A percentile compares a stretch with the other conserved stretches of the same genome.
These are phyloP conservation scores for Leucoma salicis DNA, from an alignment of 2,888 invertebrate species.

Conservation along the genomic window DNA sequence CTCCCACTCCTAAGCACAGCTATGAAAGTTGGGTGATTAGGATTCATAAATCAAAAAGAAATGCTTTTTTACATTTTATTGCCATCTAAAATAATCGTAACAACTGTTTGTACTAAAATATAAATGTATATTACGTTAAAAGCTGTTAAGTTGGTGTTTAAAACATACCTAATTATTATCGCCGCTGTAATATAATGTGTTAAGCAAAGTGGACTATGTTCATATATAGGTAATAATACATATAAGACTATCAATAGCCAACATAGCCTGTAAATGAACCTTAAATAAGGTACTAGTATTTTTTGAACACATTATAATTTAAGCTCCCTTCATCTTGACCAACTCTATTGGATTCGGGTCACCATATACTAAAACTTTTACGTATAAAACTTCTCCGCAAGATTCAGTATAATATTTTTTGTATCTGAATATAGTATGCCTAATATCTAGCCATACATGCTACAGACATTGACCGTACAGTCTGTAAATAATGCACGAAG, in stretches of 20 bases:
- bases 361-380: neutral
- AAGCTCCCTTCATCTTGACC: neutral
- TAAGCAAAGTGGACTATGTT: conserved; percentile 62
- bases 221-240: conserved; percentile 46
- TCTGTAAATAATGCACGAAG: neutral
- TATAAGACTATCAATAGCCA: conserved; percentile 53
- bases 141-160: conserved; percentile 69
- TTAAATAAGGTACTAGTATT: conserved; percentile 18
- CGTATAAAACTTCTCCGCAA: too few species aligned
- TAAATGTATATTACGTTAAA: conserved; percentile 74
- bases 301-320: conserved; percentile 27
- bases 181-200: conserved; percentile 58
- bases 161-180: conserved; percentile 63
- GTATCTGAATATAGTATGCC: neutral
- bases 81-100: conserved; percentile 79
- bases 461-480: too few species aligned
- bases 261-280: conserved; percentile 37
- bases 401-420: too few species aligned
- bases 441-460: neutral
- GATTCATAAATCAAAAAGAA: conserved; percentile 46
- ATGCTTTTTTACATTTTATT: conserved; percentile 67
- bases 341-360: neutral
- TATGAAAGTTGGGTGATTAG: conserved; percentile 2
- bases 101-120: conserved; percentile 81
- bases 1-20: too few species aligned